Base-by-base conservation (phyloP, 2,888 invertebrate genomes). In the Drosophila pseudotakahashii region DNA sequence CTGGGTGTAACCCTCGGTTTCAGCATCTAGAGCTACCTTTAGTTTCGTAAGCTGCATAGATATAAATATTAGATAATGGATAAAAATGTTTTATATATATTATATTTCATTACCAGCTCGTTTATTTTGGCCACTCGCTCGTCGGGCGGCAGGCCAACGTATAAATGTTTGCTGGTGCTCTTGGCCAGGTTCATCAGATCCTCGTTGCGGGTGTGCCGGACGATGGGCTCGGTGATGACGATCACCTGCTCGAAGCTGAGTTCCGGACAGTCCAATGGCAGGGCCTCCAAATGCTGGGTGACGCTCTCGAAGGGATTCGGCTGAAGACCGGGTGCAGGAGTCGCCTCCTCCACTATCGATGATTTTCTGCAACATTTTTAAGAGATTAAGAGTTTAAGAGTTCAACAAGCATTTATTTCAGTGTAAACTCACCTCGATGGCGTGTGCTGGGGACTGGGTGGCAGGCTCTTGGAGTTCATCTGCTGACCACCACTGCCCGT, bases 111-210 rank as follows among this genome's bases (percentile, higher is more conserved):
- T 91, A 98, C 98, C 96, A 98, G 96, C 55, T 94, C 93, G 92
- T 98, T 97, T 78, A 98, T 96, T 92, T 96, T 96, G 44, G 94
- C 94, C 64, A 95, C 94, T 73, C 96, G 93, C 73, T 95, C 95
- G 36, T 94, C 93, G 4, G 95, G 94, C 19, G 95, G 93, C 79
- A 97, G 93, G 79, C 94, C 93, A 57, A 94, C 93, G 89, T 96
- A 98, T 68, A 98, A 94, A 87, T 95, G 95, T 89, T 95, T 95
- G 48, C 98, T 98, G 73, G 96, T 95, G 90, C 96, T 96, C 92
- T 98, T 96, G 16, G 98, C 98, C 78, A 96, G 94, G 63, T 96
- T 96, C 93, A 98, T 97, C 78, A 98, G 94, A 76, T 95, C 95
- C 89, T 98, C 97, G 88, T 96, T 96, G 74, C 84, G 88, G 0